Evolutionary conservation across 35 echinoderm and acorn worm genomes (phyloP), one percentile per base, ranked within the genome.

Genomic region (Apostichopus californicus): DNA sequence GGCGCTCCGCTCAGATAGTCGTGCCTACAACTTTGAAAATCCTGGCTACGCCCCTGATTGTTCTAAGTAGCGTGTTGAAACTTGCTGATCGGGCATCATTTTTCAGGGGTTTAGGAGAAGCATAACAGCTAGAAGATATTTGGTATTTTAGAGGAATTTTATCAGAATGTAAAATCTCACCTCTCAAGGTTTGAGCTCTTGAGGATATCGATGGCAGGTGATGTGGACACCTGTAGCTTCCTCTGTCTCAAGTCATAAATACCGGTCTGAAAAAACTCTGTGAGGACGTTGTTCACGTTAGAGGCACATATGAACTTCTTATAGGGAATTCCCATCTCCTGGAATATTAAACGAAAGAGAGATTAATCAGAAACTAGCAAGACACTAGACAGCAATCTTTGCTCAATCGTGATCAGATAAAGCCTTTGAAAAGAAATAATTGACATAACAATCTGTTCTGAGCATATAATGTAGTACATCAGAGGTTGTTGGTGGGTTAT

Each of bases 121-220:
- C 34, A 46, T 46, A 46, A 46, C 34, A 46, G 34, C 34, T 46
- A 0, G 34, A 46, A 46, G 34, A 0, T 46, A 46, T 46, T 46
- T 46, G 58, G 58, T 12, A 52, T 25, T 26, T 26, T 90, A 2
- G 54, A 6, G 26, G 14, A 13, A 14, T 28, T 77, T 77, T 77
- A 8, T 17, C 18, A 28, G 75, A 8, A 22, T 77, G 0, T 77
- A 77, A 77, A 13, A 25, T 13, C 24, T 79, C 93, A 96, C 96
- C 96, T 95, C 91, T 98, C 96, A 57, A 98, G 79, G 78, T 98
- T 98, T n/a, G 96, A 98, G 6, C 94, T 96, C 87, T 98, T 95
- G 57, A 95, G 93, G 18, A 98, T 98, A 87, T 98, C 96, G 26
- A 98, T 98, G 18, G 96, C 96, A 23, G 96, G 96, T 18, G 94